phyloP scores from a whole-genome alignment of 1,140 invertebrate genomes.

The Cydia amplana region DNA sequence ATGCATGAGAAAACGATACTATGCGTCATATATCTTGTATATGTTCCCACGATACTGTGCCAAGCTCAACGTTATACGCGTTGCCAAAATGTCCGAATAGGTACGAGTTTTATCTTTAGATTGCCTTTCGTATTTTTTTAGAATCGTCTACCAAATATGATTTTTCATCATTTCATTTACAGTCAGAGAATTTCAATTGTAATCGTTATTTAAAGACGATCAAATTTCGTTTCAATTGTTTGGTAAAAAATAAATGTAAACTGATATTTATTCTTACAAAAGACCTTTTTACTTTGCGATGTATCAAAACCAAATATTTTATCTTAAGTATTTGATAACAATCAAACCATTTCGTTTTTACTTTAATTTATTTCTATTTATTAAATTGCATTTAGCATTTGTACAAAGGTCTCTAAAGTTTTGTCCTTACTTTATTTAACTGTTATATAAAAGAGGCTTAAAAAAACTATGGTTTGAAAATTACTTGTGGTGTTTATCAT shows the following conservation, averaged over 20 bases:
- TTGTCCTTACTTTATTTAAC: no score
- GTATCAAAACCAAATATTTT: neutral
- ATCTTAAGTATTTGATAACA: no score
- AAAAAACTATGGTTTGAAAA: no score
- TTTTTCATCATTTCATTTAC: neutral
- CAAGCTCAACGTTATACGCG: constrained; percentile 12
- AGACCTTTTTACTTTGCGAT: neutral
- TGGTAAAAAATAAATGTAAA: neutral
- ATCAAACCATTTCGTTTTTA: no score
- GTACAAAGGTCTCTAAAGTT: no score
- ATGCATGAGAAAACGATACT: constrained; percentile 31
- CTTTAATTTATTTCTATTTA: no score
- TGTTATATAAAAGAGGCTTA: no score
- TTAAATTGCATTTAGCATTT: no score
- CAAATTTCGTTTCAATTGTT: neutral
- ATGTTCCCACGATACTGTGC: constrained; percentile 18
- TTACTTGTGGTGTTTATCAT: no score
- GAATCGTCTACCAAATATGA: constrained; percentile 8
- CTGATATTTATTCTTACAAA: neutral
- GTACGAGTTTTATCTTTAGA: constrained; percentile 2
- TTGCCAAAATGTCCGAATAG: constrained; percentile 23
- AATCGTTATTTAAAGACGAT: neutral
- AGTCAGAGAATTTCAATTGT: neutral
- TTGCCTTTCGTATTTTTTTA: neutral
- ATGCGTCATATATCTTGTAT: constrained; percentile 22